Evolutionary conservation across 2,797 vertebrate genomes (phyloP).

Genomic region (Coreius guichenoti): DNA sequence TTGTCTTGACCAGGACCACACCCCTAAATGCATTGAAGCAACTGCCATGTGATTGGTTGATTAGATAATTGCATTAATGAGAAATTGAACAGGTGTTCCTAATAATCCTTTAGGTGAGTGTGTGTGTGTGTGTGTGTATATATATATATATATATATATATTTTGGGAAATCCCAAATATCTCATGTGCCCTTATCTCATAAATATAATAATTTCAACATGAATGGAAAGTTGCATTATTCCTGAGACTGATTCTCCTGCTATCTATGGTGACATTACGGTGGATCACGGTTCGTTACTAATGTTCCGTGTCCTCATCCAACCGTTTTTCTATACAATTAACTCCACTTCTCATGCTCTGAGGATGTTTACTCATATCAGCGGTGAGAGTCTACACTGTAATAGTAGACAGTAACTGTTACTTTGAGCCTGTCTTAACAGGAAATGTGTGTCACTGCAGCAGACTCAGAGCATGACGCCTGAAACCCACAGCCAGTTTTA

Average conservation of each 20-base stretch:
- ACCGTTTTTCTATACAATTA: not conserved
- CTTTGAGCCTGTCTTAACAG: constrained; percentile 40
- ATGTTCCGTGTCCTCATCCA: not conserved
- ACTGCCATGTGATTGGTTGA: no score
- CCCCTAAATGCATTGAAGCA: no score
- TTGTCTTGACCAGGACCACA: no score
- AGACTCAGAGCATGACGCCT: not conserved
- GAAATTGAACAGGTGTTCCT: no score
- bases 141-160: no score
- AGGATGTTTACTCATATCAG: not conserved
- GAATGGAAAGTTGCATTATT: not conserved
- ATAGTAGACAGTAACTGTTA: not conserved
- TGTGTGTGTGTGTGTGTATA: no score
- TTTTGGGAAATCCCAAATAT: not conserved
- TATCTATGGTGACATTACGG: constrained; percentile 35
- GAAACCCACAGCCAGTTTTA: not conserved
- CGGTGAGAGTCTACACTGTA: not conserved
- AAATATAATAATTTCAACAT: not conserved
- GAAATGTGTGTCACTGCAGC: constrained; percentile 42
- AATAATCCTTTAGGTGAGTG: no score
- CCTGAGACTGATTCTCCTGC: constrained; percentile 33
- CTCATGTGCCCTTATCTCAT: not conserved
- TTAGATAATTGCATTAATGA: no score
- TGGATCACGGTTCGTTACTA: not conserved
- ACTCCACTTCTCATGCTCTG: not conserved